Evolutionary conservation across 1,140 invertebrate species (phyloP).

Genomic region (Reticulitermes speratus): DNA sequence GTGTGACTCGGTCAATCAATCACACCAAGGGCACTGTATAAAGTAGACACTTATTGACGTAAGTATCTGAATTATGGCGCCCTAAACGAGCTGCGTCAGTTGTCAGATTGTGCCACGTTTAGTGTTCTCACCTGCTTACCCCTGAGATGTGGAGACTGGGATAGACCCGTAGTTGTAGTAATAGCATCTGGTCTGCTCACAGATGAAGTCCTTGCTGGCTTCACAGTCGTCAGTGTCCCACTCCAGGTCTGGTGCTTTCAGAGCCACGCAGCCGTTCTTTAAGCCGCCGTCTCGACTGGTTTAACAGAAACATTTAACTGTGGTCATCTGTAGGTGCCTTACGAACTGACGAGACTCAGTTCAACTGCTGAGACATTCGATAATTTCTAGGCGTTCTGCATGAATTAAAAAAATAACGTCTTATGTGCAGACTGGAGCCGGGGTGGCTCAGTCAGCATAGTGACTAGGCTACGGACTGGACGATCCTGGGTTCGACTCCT

Average conservation of each 20-base stretch:
- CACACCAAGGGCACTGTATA: background rate
- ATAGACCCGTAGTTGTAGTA: constrained; percentile 89
- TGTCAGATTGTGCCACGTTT: background rate
- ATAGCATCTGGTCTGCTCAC: constrained; percentile 84
- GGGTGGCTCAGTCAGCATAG: too few species aligned
- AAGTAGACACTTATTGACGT: background rate
- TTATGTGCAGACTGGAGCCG: too few species aligned
- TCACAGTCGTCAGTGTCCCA: constrained; percentile 81
- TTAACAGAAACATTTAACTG: constrained; percentile 45
- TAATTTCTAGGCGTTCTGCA: too few species aligned
- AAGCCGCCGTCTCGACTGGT: constrained; percentile 50
- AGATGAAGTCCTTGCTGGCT: constrained; percentile 82
- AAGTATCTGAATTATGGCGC: background rate
- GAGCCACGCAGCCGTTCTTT: constrained; percentile 71
- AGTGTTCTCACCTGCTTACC: constrained; percentile 64
- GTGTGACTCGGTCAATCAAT: too few species aligned
- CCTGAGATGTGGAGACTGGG: constrained; percentile 82
- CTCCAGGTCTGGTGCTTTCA: constrained; percentile 69
- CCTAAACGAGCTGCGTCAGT: background rate
- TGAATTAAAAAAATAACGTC: too few species aligned
- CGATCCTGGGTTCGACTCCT: too few species aligned
- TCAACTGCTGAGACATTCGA: too few species aligned
- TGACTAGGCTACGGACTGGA: too few species aligned
- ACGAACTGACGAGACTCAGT: too few species aligned
- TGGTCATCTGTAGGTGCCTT: too few species aligned